These are phyloP conservation scores for Lasioglossum morio DNA, from an alignment of 2,888 invertebrate genomes.

Conservation along the genomic window DNA sequence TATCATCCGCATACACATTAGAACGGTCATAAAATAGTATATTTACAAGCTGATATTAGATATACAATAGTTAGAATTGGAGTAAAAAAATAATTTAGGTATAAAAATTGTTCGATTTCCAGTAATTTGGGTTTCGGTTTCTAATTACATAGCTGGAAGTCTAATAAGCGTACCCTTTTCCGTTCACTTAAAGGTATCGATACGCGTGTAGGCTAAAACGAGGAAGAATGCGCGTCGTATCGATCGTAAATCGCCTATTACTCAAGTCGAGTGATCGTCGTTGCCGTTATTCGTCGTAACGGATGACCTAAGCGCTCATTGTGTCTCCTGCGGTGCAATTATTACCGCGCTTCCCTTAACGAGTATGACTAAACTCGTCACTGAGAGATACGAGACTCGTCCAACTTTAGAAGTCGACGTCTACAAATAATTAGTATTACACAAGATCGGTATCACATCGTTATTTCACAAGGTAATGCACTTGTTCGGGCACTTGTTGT, in stretches of 20 bases:
- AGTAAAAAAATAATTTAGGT: too few relatives aligned
- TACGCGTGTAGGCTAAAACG: constrained; percentile 35
- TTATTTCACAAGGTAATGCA: too few relatives aligned
- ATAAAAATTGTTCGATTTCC: too few relatives aligned
- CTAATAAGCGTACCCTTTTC: not conserved
- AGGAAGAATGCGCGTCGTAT: constrained; percentile 22
- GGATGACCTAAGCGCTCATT: constrained; percentile 44
- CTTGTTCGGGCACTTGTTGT: too few relatives aligned
- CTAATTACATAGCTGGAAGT: not conserved
- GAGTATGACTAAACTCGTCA: constrained; percentile 38
- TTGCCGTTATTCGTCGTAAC: constrained; percentile 36
- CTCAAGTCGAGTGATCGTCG: not conserved
- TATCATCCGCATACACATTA: too few relatives aligned
- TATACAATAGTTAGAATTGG: too few relatives aligned
- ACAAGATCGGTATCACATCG: too few relatives aligned
- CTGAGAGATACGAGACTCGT: constrained; percentile 1
- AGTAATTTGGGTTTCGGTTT: too few relatives aligned
- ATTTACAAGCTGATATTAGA: too few relatives aligned
- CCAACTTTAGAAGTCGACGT: too few relatives aligned
- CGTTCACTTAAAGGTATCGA: constrained; percentile 8
- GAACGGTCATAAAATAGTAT: too few relatives aligned
- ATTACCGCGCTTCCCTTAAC: constrained; percentile 39
- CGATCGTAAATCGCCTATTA: constrained; percentile 34
- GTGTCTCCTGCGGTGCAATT: constrained; percentile 25
- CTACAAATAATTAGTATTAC: too few relatives aligned